These are phyloP conservation scores for Crenuchus spilurus DNA, from an alignment of 2,797 vertebrate genomes.

Conservation along the genomic window DNA sequence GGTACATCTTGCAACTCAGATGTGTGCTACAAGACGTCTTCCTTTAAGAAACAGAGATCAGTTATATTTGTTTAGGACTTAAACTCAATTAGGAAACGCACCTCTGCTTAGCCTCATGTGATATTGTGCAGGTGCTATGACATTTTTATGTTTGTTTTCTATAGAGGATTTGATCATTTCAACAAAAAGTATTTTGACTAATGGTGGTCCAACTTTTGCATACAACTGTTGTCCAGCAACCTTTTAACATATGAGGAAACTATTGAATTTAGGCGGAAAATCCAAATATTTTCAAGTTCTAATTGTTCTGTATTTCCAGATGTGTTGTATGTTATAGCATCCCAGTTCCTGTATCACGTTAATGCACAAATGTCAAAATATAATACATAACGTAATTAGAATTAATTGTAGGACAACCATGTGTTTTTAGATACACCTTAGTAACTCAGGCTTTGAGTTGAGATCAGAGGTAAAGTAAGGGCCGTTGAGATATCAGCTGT, in stretches of 20 bases:
- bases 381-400: neutral
- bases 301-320: neutral
- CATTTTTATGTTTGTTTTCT: too few relatives aligned
- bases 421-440: conserved; percentile 11
- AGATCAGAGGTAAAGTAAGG: conserved; percentile 17
- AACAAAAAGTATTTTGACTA: too few relatives aligned
- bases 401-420: neutral
- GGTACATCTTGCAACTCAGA: too few relatives aligned
- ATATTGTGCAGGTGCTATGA: too few relatives aligned
- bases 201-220: too few relatives aligned
- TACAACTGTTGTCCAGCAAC: too few relatives aligned
- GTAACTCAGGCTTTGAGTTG: neutral
- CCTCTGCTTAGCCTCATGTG: too few relatives aligned
- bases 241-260: neutral
- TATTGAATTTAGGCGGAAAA: neutral
- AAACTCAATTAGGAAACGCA: too few relatives aligned
- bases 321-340: neutral
- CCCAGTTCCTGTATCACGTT: neutral
- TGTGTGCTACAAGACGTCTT: too few relatives aligned
- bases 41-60: too few relatives aligned
- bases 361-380: neutral
- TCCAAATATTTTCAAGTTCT: neutral
- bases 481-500: neutral
- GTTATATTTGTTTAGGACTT: too few relatives aligned
- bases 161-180: too few relatives aligned